Evolutionary conservation across 2,113 vertebrate genomes (phyloP).

Genomic region (Oxygymnocypris stewartii): DNA sequence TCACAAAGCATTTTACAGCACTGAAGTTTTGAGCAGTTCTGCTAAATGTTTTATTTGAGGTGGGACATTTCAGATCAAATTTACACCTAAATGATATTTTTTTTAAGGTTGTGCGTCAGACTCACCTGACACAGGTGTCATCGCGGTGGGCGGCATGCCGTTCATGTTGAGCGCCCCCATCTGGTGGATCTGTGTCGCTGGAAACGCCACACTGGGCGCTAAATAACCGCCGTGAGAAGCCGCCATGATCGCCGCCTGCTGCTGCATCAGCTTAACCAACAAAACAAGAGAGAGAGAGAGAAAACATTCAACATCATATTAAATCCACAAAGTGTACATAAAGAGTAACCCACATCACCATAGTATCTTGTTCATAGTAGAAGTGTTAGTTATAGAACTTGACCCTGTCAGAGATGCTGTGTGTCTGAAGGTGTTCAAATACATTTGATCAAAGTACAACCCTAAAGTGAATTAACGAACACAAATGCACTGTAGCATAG

Average conservation of each 20-base stretch:
- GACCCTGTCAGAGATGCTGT: not conserved
- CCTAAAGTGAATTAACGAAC: conserved; percentile 49
- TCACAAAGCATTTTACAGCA: not conserved
- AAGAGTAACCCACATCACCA: not conserved
- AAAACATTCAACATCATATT: not conserved
- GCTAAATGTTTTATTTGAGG: not conserved
- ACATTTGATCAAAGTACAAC: conserved; percentile 35
- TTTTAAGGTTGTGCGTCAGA: not conserved
- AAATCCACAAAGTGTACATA: not conserved
- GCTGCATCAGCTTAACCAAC: conserved; percentile 82
- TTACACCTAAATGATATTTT: not conserved
- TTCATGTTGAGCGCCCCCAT: conserved; percentile 85
- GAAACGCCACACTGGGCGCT: conserved; percentile 81
- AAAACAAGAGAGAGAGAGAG: not conserved
- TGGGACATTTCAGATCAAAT: not conserved
- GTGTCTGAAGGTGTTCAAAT: conserved; percentile 4
- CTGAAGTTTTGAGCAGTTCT: not conserved
- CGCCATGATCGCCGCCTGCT: conserved; percentile 85
- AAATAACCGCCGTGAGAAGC: conserved; percentile 84
- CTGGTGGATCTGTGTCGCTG: conserved; percentile 85
- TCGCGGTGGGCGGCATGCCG: conserved; percentile 77
- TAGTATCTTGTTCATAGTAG: not conserved
- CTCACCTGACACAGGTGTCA: conserved; percentile 82
- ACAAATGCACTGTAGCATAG: conserved; percentile 52
- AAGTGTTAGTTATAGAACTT: not conserved